Percentiles rank a stretch among this genome's conserved stretches.
These are phyloP conservation scores for Pseudomugil tenellus DNA, from an alignment of 2,797 vertebrate genomes.

Conservation along the genomic window DNA sequence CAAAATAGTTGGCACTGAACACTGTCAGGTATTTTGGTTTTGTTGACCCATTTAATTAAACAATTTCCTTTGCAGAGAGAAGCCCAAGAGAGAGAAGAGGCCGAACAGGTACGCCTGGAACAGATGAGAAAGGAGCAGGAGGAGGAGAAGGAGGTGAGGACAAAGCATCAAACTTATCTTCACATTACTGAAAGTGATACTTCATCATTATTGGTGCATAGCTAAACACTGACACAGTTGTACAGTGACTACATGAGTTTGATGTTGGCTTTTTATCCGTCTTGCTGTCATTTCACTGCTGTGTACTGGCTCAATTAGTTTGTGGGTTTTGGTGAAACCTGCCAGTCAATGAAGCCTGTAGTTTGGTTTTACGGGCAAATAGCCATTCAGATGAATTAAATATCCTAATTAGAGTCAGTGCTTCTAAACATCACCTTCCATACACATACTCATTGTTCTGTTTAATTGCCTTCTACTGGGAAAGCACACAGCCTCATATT, in stretches of 20 bases:
- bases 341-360: conserved; percentile 40
- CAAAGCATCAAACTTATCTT: neutral
- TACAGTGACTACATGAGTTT: conserved; percentile 14
- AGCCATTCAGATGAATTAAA: conserved; percentile 48
- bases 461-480: conserved; percentile 57
- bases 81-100: conserved; percentile 97
- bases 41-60: conserved; percentile 9
- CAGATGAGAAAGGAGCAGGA: conserved; percentile 96
- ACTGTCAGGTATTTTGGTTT: neutral
- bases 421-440: conserved; percentile 64
- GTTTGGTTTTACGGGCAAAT: conserved; percentile 34
- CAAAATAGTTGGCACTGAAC: neutral
- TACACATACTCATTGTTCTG: conserved; percentile 73
- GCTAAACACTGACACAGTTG: conserved; percentile 12
- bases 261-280: neutral
- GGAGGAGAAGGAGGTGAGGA: conserved; percentile 94
- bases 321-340: conserved; percentile 56
- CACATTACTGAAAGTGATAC: conserved; percentile 26
- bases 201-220: conserved; percentile 14
- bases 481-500: conserved; percentile 68
- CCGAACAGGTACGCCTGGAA: conserved; percentile 95
- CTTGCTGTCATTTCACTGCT: conserved; percentile 36
- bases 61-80: conserved; percentile 86
- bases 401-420: conserved; percentile 64
- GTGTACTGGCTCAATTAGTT: conserved; percentile 62